Evolutionary conservation across 2,797 vertebrate species (phyloP), one percentile per base, ranked within the genome.

Genomic region (Melanotaenia boesemani): DNA sequence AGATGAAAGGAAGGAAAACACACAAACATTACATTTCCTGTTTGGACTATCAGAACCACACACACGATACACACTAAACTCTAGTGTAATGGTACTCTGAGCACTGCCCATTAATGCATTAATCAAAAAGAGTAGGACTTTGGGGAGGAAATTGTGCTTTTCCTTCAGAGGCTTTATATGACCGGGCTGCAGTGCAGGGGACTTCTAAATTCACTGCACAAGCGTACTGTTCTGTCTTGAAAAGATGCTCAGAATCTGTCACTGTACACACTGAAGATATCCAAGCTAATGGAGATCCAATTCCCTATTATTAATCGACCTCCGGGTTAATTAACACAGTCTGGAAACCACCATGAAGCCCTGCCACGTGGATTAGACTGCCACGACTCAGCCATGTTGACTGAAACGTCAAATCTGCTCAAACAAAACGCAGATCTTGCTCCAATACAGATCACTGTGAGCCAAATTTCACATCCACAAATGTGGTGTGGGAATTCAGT

Each of bases 311-410:
- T 81, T 71, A 77, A 80, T 68, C 18, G 77, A 88, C 88, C 84
- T 69, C 46, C 6, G 70, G 82, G 86, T 91, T 91, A 92, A 93
- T 92, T 86, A 91, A 59, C 50, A n/a, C 32, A 0, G 79, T 69
- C 71, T 80, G 64, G 71, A 82, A 79, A 30, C 64, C 52, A 62
- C 34, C 5, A 18, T 24, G 18, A 83, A 72, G 52, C 64, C 5
- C 41, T 20, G 24, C 34, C 67, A 11, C 22, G 0, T 18, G 36
- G 81, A 86, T 88, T 79, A 84, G 77, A 39, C 66, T 66, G 6
- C 48, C 44, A 13, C 0, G 1, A 48, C 59, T 69, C 20, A 0
- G 56, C 41, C 6, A 0, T 63, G 75, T 83, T 80, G 79, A 68
- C 80, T 67, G 4, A 63, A 77, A 78, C 26, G 54, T 83, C 76